Evolutionary conservation across 2,797 vertebrate species (phyloP), one percentile per base, ranked within the genome.

Genomic region (Macropus fuliginosus): DNA sequence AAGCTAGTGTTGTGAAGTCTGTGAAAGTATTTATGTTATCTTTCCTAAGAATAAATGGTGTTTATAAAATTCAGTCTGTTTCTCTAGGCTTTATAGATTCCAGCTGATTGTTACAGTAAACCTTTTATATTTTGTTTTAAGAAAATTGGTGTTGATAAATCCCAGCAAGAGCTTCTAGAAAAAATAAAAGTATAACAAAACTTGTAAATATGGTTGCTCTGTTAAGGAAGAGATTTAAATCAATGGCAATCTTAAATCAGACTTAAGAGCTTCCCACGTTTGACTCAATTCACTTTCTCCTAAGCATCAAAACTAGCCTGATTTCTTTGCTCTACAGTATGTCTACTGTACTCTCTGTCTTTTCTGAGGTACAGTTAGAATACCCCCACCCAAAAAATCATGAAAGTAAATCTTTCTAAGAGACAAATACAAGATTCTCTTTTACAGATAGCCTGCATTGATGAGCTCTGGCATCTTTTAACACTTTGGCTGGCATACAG

Each of bases 1-100:
- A 96, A 62, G 62, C 96, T 96, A 91, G 93, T 96, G 93, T 97
- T 96, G 94, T 94, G 95, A 96, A 95, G 94, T 91, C 94, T 93
- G 54, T 94, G 95, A 93, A 62, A 54, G 56, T 94, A 96, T 97
- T 97, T 96, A 92, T 62, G 94, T 46, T 94, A 56, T 91, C 95
- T 94, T 62, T 94, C 54, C 59, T 87, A 91, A 91, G 90, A 96
- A 92, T 91, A 92, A 93, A 92, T 89, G 91, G 3, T 96, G 57
- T 94, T 93, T 92, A 50, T 40, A 92, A 93, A 94, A 91, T n/a
- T 29, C 34, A n/a, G 94, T 94, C 62, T 94, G 34, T 91, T 34
- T 91, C 28, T 91, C 40, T 66, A 1, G 34, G 91, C 91, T 94
- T 95, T 54, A 52, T 31, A n/a, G 57, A 93, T 95, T n/a, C 91